A percentile compares a stretch with the other conserved stretches of the same genome.
Conservation (phyloP, 2,113 vertebrate species). For the Pollimyrus isidori region DNA sequence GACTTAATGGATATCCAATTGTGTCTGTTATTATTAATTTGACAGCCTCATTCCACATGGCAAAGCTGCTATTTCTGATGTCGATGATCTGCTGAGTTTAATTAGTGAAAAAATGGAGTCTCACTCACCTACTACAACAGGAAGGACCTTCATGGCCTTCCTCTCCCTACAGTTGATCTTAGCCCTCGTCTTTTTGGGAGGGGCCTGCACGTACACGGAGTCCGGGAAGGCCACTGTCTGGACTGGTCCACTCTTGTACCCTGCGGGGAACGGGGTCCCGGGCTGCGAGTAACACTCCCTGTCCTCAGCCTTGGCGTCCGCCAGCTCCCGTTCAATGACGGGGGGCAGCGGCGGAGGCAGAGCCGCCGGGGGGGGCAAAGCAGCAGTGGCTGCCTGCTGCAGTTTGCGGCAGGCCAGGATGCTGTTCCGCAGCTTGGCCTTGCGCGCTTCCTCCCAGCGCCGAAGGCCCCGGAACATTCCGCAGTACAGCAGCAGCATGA, state of each 20-base stretch:
- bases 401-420: constrained; percentile 61
- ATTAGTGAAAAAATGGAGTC: background rate
- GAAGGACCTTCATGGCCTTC: constrained; percentile 86
- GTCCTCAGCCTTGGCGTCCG: constrained; percentile 48
- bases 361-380: constrained; percentile 41
- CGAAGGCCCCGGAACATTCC: constrained; percentile 77
- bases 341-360: constrained; percentile 49
- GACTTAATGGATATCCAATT: background rate
- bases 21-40: background rate
- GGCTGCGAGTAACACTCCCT: constrained; percentile 39
- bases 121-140: constrained; percentile 60
- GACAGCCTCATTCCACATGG: background rate
- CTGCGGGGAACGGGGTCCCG: constrained; percentile 54
- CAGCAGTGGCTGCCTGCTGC: constrained; percentile 49
- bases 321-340: constrained; percentile 51
- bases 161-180: constrained; percentile 82
- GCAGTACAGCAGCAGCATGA: constrained; percentile 86
- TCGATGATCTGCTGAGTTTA: background rate
- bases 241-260: constrained; percentile 55
- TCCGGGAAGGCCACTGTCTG: constrained; percentile 59
- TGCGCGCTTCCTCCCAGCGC: constrained; percentile 75
- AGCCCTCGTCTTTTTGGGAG: constrained; percentile 52
- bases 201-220: constrained; percentile 41
- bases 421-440: constrained; percentile 66
- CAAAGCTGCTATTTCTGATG: background rate